Conservation (phyloP, 2,888 invertebrate species). For the Margaritifera margaritifera region DNA sequence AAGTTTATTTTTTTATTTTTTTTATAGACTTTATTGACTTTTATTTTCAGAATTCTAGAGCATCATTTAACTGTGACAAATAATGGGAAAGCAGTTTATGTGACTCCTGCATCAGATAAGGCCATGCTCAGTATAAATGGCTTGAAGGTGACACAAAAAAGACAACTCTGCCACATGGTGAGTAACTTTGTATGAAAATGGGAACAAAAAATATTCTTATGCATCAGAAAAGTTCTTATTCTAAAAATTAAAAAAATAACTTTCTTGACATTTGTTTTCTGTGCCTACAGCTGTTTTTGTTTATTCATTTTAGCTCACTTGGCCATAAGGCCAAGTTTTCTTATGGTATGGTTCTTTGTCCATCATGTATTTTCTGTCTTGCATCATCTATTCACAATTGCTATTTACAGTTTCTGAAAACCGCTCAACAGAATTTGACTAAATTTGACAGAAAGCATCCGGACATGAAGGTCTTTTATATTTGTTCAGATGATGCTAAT, state of each 20-base stretch:
- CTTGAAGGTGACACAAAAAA: constrained; percentile 35
- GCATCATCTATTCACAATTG: no score
- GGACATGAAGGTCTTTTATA: no score
- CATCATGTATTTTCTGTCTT: no score
- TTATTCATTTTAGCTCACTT: no score
- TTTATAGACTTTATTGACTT: background rate
- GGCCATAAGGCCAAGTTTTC: no score
- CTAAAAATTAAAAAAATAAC: background rate
- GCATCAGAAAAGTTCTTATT: background rate
- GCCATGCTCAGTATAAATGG: constrained; percentile 49
- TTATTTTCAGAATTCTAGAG: constrained; percentile 46
- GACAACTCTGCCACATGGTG: constrained; percentile 46
- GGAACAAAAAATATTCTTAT: background rate
- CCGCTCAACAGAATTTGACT: no score
- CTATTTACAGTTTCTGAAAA: no score
- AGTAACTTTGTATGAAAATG: constrained; percentile 8
- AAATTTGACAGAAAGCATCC: no score
- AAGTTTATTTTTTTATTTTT: background rate
- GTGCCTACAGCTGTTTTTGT: no score
- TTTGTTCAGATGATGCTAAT: no score
- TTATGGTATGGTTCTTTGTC: no score
- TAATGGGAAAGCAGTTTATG: constrained; percentile 33
- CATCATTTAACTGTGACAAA: constrained; percentile 44
- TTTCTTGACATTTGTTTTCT: background rate
- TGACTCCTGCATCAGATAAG: constrained; percentile 35